Evolutionary conservation across 2,888 invertebrate species (phyloP), one percentile per base, ranked within the genome.

Genomic region (Clusia tigrina): DNA sequence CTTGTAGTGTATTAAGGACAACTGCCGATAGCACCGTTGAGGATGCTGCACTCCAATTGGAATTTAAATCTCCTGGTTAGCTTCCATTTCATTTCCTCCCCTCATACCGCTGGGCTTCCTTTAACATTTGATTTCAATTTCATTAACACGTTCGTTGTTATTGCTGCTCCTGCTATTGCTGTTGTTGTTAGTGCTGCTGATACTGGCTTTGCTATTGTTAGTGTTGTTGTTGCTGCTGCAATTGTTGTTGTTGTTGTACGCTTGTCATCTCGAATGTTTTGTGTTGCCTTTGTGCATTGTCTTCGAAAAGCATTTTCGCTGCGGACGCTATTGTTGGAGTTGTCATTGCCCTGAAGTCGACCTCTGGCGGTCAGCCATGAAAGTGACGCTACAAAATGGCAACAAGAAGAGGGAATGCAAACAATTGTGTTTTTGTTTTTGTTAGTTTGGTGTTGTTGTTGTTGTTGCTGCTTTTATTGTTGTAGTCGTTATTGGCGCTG

Each of bases 71-170:
- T 17, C 17, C 54, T 25, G 38, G 38, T 18, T 38, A 37, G n/a
- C 22, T 32, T 15, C 23, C 38, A 18, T 52, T 42, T 24, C 42
- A 24, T 15, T 48, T 38, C 15, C 37, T 54, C 32, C 17, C 23
- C 18, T 60, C 32, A 12, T 32, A 32, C 32, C 32, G 32, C 32
- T 12, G 6, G 6, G 32, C 32, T 9, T 9, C 32, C 6, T 9
- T 12, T 54, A 15, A 48, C 63, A 65, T 73, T 70, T 74, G 77
- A 77, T 74, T 75, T 72, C 69, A 72, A 74, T 77, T 77, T 77
- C 72, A 76, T 77, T 77, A 77, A 69, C 68, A 74, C 77, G 72
- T 68, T 60, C 61, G 61, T 51, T 61, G 54, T 32, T 20, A 22
- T 22, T 64, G 58, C 60, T 54, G 62, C 48, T 18, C 23, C n/a